These are phyloP conservation scores for Chionodraco myersi DNA, from an alignment of 2,113 vertebrate species.

Conservation along the genomic window DNA sequence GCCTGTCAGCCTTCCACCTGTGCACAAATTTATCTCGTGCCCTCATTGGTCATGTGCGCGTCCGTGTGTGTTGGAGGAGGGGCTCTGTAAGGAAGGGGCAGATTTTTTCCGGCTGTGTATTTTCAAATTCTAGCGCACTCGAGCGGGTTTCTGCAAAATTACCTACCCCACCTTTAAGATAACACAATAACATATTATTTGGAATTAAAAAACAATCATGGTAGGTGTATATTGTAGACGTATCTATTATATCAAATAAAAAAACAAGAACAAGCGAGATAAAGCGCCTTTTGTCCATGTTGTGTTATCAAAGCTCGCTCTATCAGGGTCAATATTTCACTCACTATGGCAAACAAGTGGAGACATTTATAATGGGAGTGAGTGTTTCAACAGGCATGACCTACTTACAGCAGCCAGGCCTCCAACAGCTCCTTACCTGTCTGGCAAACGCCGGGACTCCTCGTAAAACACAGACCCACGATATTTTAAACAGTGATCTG, in stretches of 20 bases:
- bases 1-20: too few species aligned
- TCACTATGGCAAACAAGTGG: constrained; percentile 60
- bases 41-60: too few species aligned
- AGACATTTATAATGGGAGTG: constrained; percentile 66
- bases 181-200: not conserved
- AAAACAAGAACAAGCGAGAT: constrained; percentile 54
- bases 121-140: too few species aligned
- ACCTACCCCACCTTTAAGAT: not conserved
- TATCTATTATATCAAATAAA: constrained; percentile 23
- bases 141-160: too few species aligned
- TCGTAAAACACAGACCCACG: constrained; percentile 44
- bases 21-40: too few species aligned
- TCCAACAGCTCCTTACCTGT: constrained; percentile 72
- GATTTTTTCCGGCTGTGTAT: too few species aligned
- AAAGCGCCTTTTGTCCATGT: constrained; percentile 21
- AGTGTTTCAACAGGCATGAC: constrained; percentile 76
- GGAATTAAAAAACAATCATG: not conserved
- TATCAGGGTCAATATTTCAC: constrained; percentile 60
- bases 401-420: constrained; percentile 72
- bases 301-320: constrained; percentile 47
- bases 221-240: not conserved
- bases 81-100: too few species aligned
- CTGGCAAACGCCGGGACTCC: constrained; percentile 52
- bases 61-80: too few species aligned
- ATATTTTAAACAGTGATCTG: constrained; percentile 46